Base-by-base conservation (phyloP, 2,888 invertebrate species). In the Tetragonisca angustula region DNA sequence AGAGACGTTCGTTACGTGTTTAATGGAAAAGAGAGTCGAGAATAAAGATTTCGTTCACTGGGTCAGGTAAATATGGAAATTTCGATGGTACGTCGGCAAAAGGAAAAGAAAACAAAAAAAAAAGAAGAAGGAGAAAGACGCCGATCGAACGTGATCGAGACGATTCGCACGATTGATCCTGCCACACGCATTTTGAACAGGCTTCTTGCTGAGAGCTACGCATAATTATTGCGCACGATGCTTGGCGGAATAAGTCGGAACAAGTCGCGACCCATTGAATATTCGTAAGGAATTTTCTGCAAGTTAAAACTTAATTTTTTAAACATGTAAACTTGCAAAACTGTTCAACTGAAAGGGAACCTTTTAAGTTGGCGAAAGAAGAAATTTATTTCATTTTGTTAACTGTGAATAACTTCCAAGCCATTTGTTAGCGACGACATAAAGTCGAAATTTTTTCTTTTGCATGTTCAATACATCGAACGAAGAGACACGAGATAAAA, bases 11-110 rank as follows among this genome's bases (percentile, higher is more conserved):
- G 75, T 50, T 54, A 69, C 54, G 54, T n/a, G n/a, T 17, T 21
- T 24, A 43, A 15, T n/a, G 36, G 68, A 68, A 27, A 61, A 36
- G 52, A 67, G 68, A 56, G 50, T 50, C 54, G 52, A 36, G 36
- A 71, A 54, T 50, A 15, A 67, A n/a, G 54, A 24, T 72, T 76
- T 84, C 65, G 75, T 73, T 62, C 68, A 76, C 27, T 65, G 75
- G 52, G 59, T 65, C 76, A 75, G 86, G 83, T 85, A 79, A 83
- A 56, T 78, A 80, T 68, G 27, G 24, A n/a, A 36, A 76, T 72
- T 65, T 71, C 59, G 67, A 67, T 27, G 73, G 64, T 24, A 50
- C 70, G 59, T 49, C 54, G 43, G 49, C 50, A 19, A 49, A 17
- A 27, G 2, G 27, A 27, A 27, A 27, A 27, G 27, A 27, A 27